Conservation (phyloP, 2,113 vertebrate species). For the Sapajus apella region DNA sequence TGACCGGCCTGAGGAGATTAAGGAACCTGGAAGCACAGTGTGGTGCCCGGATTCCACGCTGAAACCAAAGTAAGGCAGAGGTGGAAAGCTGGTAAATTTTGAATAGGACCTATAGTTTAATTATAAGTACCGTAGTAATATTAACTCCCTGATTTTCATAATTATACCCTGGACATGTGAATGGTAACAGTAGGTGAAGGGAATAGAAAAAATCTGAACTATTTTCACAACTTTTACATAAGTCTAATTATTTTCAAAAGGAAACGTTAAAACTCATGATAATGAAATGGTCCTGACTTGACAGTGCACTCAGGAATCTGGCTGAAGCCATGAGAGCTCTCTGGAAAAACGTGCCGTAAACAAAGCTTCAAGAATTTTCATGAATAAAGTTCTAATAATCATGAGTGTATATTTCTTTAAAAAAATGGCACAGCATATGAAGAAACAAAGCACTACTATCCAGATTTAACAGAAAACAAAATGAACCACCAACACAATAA, state of each 20-base stretch:
- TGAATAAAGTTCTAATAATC: background rate
- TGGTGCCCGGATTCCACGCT: background rate
- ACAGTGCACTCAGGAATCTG: rapidly evolving
- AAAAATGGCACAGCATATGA: background rate
- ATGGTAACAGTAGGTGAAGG: background rate
- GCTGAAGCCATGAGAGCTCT: background rate
- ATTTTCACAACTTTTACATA: too few relatives aligned
- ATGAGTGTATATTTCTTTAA: background rate
- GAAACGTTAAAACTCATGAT: background rate
- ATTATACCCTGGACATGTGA: background rate
- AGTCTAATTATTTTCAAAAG: background rate
- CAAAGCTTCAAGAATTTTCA: background rate
- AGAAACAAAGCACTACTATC: background rate
- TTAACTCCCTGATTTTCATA: background rate
- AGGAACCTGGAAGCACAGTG: rapidly evolving
- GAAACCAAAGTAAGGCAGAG: rapidly evolving
- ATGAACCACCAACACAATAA: background rate
- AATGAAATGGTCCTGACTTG: background rate
- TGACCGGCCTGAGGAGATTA: background rate
- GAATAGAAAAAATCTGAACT: too few relatives aligned
- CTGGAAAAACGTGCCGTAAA: background rate
- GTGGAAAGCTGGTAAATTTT: rapidly evolving
- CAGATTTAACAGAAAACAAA: background rate
- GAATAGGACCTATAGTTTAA: too few relatives aligned
- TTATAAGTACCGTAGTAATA: background rate